Evolutionary conservation across 2,797 vertebrate species (phyloP).

Genomic region (Mus spretus): DNA sequence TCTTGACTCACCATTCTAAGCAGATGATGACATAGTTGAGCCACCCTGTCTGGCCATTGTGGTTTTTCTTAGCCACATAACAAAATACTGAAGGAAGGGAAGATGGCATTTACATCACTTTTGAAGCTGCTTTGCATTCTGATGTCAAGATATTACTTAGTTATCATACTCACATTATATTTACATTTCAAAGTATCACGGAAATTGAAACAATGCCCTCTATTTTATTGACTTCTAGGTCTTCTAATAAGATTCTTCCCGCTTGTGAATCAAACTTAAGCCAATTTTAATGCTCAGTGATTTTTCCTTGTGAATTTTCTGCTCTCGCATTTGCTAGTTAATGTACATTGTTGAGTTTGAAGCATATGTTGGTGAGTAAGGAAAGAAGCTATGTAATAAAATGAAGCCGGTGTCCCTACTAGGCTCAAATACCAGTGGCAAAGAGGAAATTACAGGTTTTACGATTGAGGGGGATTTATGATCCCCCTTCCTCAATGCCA

Average conservation of each 20-base stretch:
- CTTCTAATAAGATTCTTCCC: neutral
- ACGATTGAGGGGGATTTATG: neutral
- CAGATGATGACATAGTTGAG: neutral
- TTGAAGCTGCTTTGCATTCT: neutral
- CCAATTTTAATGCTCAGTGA: neutral
- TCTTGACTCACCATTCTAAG: neutral
- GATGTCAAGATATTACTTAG: neutral
- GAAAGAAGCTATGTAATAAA: neutral
- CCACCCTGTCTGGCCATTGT: neutral
- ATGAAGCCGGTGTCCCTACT: neutral
- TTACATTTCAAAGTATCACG: neutral
- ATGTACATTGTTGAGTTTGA: neutral
- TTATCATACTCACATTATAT: neutral
- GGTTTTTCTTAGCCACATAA: neutral
- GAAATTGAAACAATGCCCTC: neutral
- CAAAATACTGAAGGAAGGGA: neutral
- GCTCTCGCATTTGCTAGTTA: neutral
- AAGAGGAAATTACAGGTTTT: neutral
- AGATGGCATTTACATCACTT: neutral
- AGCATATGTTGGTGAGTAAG: neutral
- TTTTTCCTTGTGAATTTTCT: constrained; percentile 6
- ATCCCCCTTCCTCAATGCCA: neutral
- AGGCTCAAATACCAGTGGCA: neutral
- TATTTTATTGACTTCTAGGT: neutral
- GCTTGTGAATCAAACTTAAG: neutral